These are phyloP conservation scores for Cylas formicarius DNA, from an alignment of 1,140 invertebrate species.

Conservation along the genomic window DNA sequence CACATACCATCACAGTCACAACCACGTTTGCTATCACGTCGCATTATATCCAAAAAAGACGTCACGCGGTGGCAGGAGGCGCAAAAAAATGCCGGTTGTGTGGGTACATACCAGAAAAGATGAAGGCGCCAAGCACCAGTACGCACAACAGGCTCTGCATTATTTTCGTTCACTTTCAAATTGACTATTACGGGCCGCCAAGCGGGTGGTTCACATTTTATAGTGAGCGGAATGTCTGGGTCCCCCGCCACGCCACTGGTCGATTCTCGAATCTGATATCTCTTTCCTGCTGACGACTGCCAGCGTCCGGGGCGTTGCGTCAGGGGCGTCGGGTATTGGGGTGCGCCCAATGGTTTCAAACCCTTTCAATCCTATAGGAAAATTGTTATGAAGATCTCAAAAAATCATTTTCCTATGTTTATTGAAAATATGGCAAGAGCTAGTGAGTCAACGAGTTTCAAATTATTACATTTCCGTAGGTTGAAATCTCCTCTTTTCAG, in stretches of 20 bases:
- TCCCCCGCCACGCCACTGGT: conserved; percentile 17
- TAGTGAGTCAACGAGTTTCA: neutral
- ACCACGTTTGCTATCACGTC: conserved; percentile 8
- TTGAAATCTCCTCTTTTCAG: too few relatives aligned
- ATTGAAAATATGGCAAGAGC: neutral
- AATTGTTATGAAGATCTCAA: too few relatives aligned
- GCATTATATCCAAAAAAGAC: neutral
- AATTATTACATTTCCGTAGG: neutral
- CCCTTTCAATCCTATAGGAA: too few relatives aligned
- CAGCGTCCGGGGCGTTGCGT: conserved; percentile 9
- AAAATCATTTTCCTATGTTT: neutral
- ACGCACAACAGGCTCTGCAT: conserved; percentile 38
- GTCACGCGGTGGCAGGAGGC: neutral
- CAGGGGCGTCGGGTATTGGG: neutral
- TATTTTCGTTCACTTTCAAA: conserved; percentile 12
- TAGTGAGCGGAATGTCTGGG: conserved; percentile 18
- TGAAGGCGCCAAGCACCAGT: conserved; percentile 37
- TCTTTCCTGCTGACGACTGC: conserved; percentile 18
- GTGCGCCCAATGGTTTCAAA: too few relatives aligned
- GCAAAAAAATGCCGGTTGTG: conserved; percentile 4
- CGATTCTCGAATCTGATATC: conserved; percentile 14
- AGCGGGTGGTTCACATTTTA: conserved; percentile 26
- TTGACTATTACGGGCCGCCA: conserved; percentile 21
- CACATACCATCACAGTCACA: conserved; percentile 11
- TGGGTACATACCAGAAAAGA: conserved; percentile 35